phyloP scores from a whole-genome alignment of 1,140 invertebrate species.

The Euura lappo region DNA sequence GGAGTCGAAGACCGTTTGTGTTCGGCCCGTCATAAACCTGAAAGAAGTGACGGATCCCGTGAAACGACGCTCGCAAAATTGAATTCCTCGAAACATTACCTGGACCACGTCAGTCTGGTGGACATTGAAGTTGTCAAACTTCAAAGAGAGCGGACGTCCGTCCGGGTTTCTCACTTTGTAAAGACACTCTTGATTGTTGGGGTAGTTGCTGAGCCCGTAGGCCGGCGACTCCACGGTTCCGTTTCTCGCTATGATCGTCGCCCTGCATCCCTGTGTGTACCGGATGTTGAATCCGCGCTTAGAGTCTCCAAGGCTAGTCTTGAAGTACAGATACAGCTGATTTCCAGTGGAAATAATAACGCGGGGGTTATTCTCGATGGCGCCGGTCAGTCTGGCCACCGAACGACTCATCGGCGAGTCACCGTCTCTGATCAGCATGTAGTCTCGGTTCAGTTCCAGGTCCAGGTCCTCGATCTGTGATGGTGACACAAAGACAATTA shows the following conservation, averaged over 20 bases:
- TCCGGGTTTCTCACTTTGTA: constrained; percentile 86
- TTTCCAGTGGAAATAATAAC: constrained; percentile 91
- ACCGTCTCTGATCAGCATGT: constrained; percentile 88
- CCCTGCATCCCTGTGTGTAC: constrained; percentile 87
- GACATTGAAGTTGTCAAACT: constrained; percentile 86
- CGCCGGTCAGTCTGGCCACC: constrained; percentile 83
- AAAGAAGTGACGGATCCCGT: not conserved
- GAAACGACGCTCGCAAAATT: not conserved
- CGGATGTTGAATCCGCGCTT: constrained; percentile 90
- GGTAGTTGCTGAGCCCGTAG: constrained; percentile 82
- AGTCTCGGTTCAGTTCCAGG: constrained; percentile 84
- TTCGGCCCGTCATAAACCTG: constrained; percentile 87
- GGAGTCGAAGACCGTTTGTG: constrained; percentile 82
- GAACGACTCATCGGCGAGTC: constrained; percentile 82
- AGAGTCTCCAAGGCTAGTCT: constrained; percentile 87
- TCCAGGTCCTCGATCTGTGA: constrained; percentile 84
- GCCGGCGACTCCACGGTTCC: constrained; percentile 89
- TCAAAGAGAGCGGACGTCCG: constrained; percentile 83
- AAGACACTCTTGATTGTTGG: constrained; percentile 90
- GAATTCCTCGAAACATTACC: constrained; percentile 47
- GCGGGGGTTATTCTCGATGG: constrained; percentile 76
- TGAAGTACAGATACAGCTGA: constrained; percentile 90
- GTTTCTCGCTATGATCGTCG: constrained; percentile 79
- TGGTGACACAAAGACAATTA: not conserved
- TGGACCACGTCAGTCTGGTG: constrained; percentile 87